Evolutionary conservation across 2,113 vertebrate species (phyloP), one percentile per base, ranked within the genome.

Genomic region (Pagrus major): DNA sequence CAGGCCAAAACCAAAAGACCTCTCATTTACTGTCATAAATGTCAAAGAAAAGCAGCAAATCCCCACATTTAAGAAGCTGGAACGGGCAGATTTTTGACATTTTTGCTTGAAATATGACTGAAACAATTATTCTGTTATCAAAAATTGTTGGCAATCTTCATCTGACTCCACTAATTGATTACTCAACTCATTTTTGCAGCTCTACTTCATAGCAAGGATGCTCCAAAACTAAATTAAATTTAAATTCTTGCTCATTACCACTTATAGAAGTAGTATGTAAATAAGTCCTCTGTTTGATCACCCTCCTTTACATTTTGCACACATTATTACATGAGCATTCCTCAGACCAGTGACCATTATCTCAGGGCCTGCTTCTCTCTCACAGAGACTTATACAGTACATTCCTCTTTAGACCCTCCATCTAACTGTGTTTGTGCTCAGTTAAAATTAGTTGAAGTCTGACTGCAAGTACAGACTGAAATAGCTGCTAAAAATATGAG

Each of bases 401-500:
- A 33, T 67, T 81, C 42, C 14, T 58, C 20, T 41, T 51, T n/a
- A 20, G 29, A 21, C 3, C 35, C 9, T 7, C 8, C 52, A 20
- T 47, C 49, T n/a, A 46, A 47, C 16, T 33, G 23, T 72, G 33
- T 72, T 33, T 63, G 14, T 59, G 20, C 35, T 42, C 3, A 3
- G 23, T 52, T 58, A 16, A 47, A 71, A 39, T 58, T 18, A 33
- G 47, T 52, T 23, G 47, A 69, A 61, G 25, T 68, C 35, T 63
- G 35, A 41, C 31, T 67, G 54, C 20, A 23, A 3, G 10, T 14
- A 52, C 56, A 70, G 46, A 63, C 44, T 51, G 18, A 72, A 9
- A 59, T 3, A 25, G 7, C 3, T 73, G 20, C 21, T 49, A 23
- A 52, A 80, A 80, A 51, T n/a, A 56, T 11, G 31, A 54, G 74